phyloP scores from a whole-genome alignment of 2,888 invertebrate species.

The Drosophila mimica region DNA sequence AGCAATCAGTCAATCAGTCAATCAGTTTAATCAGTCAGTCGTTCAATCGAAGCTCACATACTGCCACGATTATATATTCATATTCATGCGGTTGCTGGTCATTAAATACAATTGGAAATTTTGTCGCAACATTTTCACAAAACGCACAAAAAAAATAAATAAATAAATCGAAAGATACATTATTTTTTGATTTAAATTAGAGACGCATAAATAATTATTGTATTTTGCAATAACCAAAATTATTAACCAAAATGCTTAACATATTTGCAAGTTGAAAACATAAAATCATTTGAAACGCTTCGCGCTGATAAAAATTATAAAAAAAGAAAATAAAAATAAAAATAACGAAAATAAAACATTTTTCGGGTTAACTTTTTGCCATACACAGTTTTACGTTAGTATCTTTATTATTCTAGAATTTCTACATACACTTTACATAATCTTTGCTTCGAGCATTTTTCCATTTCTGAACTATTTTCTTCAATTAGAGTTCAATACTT shows the following conservation, averaged over 20 bases:
- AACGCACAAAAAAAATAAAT: conserved; percentile 59
- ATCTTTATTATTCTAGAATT: conserved; percentile 46
- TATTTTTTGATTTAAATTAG: conserved; percentile 25
- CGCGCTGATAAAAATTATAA: conserved; percentile 23
- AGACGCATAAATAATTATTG: conserved; percentile 67
- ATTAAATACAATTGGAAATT: conserved; percentile 59
- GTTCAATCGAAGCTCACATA: conserved; percentile 54
- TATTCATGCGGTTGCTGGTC: conserved; percentile 77
- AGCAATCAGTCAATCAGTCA: conserved; percentile 47
- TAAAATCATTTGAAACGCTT: conserved; percentile 27
- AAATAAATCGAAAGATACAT: conserved; percentile 14
- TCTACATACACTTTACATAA: conserved; percentile 42
- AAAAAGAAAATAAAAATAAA: conserved; percentile 15
- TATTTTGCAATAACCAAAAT: conserved; percentile 84
- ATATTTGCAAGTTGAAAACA: conserved; percentile 27
- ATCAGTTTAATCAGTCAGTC: conserved; percentile 52
- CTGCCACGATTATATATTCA: conserved; percentile 58
- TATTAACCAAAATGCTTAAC: conserved; percentile 75
- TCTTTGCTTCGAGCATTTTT: conserved; percentile 51
- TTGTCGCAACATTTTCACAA: conserved; percentile 59
- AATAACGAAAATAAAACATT: conserved; percentile 84
- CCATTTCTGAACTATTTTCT: conserved; percentile 41
- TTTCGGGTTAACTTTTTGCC: conserved; percentile 81
- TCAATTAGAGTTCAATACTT: conserved; percentile 48
- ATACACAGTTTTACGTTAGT: conserved; percentile 28